Conservation (phyloP, 1,140 invertebrate species). For the Aradophagus sp. region DNA sequence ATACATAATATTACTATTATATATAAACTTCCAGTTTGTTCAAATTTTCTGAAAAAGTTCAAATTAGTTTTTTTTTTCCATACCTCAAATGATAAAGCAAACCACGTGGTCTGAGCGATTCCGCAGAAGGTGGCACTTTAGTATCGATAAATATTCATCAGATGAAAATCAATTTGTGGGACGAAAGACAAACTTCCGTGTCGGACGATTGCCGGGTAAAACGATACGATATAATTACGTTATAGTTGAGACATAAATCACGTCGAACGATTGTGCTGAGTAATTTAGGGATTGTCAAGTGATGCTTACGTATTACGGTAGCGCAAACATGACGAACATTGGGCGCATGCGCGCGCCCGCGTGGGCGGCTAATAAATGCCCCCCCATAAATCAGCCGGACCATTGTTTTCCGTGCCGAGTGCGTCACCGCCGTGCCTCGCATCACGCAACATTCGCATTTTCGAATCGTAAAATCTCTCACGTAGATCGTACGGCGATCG, state of each 20-base stretch:
- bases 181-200: constrained; percentile 10
- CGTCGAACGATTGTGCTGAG: constrained; percentile 45
- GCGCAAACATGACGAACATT: constrained; percentile 49
- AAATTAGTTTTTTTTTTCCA: too few relatives aligned
- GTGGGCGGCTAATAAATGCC: constrained; percentile 54
- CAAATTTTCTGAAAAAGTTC: too few relatives aligned
- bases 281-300: constrained; percentile 53
- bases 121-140: too few relatives aligned
- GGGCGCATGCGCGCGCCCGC: constrained; percentile 35
- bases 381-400: constrained; percentile 53
- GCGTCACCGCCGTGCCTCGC: constrained; percentile 47
- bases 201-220: constrained; percentile 32
- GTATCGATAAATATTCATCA: too few relatives aligned
- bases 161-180: neutral
- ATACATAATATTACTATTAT: too few relatives aligned
- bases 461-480: constrained; percentile 40
- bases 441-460: constrained; percentile 46
- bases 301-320: constrained; percentile 54
- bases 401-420: constrained; percentile 53
- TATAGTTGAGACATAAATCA: constrained; percentile 41
- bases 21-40: too few relatives aligned
- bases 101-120: too few relatives aligned
- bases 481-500: constrained; percentile 48
- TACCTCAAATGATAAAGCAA: too few relatives aligned
- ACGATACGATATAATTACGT: constrained; percentile 44